phyloP scores from a whole-genome alignment of 1,140 invertebrate genomes.

The Babylonia areolata region DNA sequence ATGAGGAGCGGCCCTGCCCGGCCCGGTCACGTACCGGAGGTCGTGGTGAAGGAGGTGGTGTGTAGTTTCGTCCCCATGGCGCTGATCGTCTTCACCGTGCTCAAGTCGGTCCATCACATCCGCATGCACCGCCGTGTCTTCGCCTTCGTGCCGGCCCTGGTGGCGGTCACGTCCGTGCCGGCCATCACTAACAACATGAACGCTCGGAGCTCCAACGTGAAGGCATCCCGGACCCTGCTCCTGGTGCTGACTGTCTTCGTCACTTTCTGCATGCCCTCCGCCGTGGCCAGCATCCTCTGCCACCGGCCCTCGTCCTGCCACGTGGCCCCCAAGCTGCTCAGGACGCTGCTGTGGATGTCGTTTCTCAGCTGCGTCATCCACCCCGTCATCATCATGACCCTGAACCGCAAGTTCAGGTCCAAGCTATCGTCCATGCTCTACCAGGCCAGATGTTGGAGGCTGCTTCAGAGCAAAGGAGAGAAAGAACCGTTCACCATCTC shows the following conservation, averaged over 20 bases:
- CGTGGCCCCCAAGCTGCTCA: slow-evolving; percentile 15
- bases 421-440: neutral
- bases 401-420: slow-evolving; percentile 50
- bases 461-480: neutral
- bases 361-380: slow-evolving; percentile 50
- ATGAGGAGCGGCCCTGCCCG: neutral
- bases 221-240: slow-evolving; percentile 48
- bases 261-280: slow-evolving; percentile 39
- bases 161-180: slow-evolving; percentile 4
- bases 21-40: neutral
- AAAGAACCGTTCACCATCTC: slow-evolving; percentile 46
- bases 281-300: slow-evolving; percentile 35
- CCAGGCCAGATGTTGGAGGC: neutral
- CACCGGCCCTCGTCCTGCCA: neutral
- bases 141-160: slow-evolving; percentile 37
- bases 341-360: slow-evolving; percentile 48
- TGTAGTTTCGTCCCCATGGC: slow-evolving; percentile 43
- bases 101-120: slow-evolving; percentile 42
- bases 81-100: slow-evolving; percentile 32
- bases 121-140: slow-evolving; percentile 50
- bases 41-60: slow-evolving; percentile 41
- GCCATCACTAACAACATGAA: neutral
- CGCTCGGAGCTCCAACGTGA: slow-evolving; percentile 22
- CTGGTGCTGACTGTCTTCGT: slow-evolving; percentile 39
- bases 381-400: slow-evolving; percentile 46